Evolutionary conservation across 2,797 vertebrate species (phyloP).

Genomic region (Trachurus trachurus): DNA sequence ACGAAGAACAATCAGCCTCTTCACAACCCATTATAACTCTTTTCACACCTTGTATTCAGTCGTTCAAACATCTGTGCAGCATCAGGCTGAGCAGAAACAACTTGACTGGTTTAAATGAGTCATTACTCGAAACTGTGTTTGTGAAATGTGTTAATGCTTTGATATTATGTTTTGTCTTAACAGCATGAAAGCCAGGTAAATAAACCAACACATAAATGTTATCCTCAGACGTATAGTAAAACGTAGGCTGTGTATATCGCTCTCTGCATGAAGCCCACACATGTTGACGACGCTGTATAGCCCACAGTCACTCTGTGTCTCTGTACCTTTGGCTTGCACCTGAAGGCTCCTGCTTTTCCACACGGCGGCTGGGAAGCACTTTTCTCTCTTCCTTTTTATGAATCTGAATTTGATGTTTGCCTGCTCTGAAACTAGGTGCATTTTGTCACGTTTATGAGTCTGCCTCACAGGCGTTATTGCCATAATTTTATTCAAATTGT

Average conservation of each 20-base stretch:
- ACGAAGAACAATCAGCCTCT: neutral
- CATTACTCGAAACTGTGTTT: slow-evolving; percentile 9
- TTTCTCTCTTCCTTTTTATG: slow-evolving; percentile 33
- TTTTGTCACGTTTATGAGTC: slow-evolving; percentile 27
- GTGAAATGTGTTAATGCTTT: slow-evolving; percentile 53
- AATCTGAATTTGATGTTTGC: slow-evolving; percentile 68
- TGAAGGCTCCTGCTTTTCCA: slow-evolving; percentile 51
- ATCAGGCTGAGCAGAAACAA: neutral
- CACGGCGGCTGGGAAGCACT: slow-evolving; percentile 45
- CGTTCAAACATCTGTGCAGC: neutral
- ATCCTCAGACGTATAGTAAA: slow-evolving; percentile 3
- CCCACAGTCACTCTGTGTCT: slow-evolving; percentile 28
- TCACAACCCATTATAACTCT: neutral
- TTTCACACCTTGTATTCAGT: neutral
- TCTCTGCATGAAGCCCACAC: slow-evolving; percentile 82
- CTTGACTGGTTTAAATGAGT: neutral
- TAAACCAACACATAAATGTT: slow-evolving; percentile 21
- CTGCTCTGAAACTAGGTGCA: slow-evolving; percentile 34
- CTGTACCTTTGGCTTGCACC: slow-evolving; percentile 45
- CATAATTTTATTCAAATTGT: slow-evolving; percentile 28
- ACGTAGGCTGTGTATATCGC: slow-evolving; percentile 48
- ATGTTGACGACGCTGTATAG: slow-evolving; percentile 43
- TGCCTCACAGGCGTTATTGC: slow-evolving; percentile 3
- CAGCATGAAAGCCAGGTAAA: slow-evolving; percentile 96
- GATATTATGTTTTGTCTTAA: slow-evolving; percentile 74